Percentiles rank a stretch among this genome's conserved stretches.
Evolutionary conservation across 2,797 vertebrate genomes (phyloP).

Genomic region (Heterohyrax brucei): DNA sequence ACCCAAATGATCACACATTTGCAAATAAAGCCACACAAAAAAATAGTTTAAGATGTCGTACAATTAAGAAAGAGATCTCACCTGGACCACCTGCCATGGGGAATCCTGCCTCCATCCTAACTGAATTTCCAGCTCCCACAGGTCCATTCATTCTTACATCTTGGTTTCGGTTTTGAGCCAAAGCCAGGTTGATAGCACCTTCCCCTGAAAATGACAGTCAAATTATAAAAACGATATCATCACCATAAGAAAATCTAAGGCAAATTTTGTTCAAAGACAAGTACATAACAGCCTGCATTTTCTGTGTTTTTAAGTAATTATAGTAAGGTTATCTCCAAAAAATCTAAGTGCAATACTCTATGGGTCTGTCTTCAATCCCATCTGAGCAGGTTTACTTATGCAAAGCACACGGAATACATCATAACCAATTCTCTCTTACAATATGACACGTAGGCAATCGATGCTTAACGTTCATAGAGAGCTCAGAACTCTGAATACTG

Average conservation of each 20-base stretch:
- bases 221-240: slow-evolving; percentile 72
- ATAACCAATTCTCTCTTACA: slow-evolving; percentile 52
- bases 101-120: slow-evolving; percentile 96
- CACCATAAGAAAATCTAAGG: slow-evolving; percentile 51
- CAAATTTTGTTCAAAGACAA: slow-evolving; percentile 65
- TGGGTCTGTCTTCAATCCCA: slow-evolving; percentile 55
- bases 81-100: slow-evolving; percentile 95
- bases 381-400: slow-evolving; percentile 43
- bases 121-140: slow-evolving; percentile 92
- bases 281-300: slow-evolving; percentile 27
- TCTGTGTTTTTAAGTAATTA: slow-evolving; percentile 69
- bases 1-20: slow-evolving; percentile 55
- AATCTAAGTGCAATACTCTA: neutral
- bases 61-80: slow-evolving; percentile 83
- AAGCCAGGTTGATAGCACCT: slow-evolving; percentile 97
- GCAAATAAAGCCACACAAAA: slow-evolving; percentile 55
- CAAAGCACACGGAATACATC: neutral
- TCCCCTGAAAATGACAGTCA: slow-evolving; percentile 92
- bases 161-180: slow-evolving; percentile 95
- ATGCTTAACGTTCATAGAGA: slow-evolving; percentile 7
- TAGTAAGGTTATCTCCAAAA: slow-evolving; percentile 61
- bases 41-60: slow-evolving; percentile 64
- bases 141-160: slow-evolving; percentile 98
- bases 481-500: slow-evolving; percentile 50
- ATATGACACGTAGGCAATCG: neutral